Percentiles rank a stretch among this genome's conserved stretches.
These are phyloP conservation scores for Rhagoletis pomonella DNA, from an alignment of 1,140 invertebrate species.

Conservation along the genomic window DNA sequence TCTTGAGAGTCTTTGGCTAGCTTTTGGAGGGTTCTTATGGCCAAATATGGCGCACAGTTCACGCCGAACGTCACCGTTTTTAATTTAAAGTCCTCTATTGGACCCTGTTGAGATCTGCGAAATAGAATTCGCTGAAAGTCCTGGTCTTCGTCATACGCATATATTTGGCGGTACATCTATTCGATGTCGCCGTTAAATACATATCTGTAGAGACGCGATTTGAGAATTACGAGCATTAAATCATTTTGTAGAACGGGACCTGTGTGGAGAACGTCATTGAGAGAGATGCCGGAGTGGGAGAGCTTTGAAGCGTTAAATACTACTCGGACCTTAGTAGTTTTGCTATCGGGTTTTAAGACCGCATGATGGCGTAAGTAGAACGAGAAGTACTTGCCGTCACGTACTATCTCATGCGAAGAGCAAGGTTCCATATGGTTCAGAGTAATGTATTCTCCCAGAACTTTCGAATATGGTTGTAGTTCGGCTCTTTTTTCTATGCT, in stretches of 20 bases:
- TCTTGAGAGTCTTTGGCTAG: slow-evolving; percentile 6
- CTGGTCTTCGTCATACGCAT: no score
- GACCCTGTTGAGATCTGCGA: no score
- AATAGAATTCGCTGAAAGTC: no score
- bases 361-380: slow-evolving; percentile 23
- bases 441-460: background rate
- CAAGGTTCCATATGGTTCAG: background rate
- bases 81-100: background rate
- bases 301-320: background rate
- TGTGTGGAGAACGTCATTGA: background rate
- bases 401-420: background rate
- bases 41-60: background rate
- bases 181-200: no score
- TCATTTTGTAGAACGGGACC: background rate
- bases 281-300: background rate
- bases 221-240: background rate
- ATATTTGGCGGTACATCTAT: no score
- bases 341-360: background rate
- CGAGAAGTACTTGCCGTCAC: slow-evolving; percentile 8
- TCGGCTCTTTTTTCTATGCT: background rate
- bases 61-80: background rate
- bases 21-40: background rate
- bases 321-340: background rate
- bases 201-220: no score
- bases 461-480: background rate